These are phyloP conservation scores for Ruditapes philippinarum DNA, from an alignment of 1,140 invertebrate genomes.

Conservation along the genomic window DNA sequence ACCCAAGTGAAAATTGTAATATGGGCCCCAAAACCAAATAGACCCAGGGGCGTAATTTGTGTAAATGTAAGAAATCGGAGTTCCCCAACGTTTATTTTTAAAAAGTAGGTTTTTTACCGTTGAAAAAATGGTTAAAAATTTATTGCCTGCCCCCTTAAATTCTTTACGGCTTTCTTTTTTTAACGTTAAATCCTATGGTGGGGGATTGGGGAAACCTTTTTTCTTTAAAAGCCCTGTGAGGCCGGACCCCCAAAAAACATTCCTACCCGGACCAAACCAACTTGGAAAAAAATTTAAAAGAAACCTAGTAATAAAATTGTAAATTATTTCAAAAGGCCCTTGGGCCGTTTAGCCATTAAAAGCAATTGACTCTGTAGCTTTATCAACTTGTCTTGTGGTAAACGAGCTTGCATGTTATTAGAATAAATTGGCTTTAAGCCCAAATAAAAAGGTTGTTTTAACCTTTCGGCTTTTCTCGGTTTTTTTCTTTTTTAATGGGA, in stretches of 20 bases:
- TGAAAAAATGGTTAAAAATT: constrained; percentile 41
- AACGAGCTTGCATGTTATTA: constrained; percentile 45
- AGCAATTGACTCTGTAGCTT: constrained; percentile 4
- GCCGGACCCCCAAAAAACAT: constrained; percentile 31
- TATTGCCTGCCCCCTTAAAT: background rate
- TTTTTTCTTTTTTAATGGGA: constrained; percentile 22
- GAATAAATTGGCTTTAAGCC: constrained; percentile 56
- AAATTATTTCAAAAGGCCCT: constrained; percentile 25
- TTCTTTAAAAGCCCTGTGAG: constrained; percentile 38
- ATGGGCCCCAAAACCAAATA: constrained; percentile 29
- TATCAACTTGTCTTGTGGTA: constrained; percentile 40
- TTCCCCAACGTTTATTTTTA: constrained; percentile 21
- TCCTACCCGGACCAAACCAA: constrained; percentile 32
- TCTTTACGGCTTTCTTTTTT: constrained; percentile 49
- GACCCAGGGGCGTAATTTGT: constrained; percentile 38
- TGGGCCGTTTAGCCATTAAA: background rate
- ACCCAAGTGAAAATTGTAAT: constrained; percentile 3
- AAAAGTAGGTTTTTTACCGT: background rate
- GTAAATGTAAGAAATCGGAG: constrained; percentile 36
- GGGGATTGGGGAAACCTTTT: constrained; percentile 42
- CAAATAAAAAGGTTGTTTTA: constrained; percentile 45
- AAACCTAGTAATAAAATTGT: constrained; percentile 35
- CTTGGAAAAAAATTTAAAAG: constrained; percentile 45
- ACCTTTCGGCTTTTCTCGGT: constrained; percentile 25
- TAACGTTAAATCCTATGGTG: constrained; percentile 52